Conservation (phyloP, 2,113 vertebrate species). For the Ammospiza caudacuta region DNA sequence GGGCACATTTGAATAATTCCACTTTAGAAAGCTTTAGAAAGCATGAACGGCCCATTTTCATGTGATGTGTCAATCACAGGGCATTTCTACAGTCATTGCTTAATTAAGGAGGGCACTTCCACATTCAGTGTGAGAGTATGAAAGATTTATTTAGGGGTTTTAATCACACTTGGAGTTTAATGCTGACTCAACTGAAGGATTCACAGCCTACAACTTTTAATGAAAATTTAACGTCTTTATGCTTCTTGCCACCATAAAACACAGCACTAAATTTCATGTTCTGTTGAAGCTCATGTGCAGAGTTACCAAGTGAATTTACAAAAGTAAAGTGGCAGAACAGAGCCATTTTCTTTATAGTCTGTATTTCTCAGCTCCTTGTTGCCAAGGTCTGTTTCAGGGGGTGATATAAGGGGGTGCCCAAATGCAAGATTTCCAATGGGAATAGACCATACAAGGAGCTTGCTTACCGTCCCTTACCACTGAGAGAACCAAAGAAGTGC, state of each 20-base stretch:
- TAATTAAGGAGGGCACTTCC: neutral
- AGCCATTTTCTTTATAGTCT: neutral
- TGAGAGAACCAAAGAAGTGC: neutral
- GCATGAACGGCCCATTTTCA: neutral
- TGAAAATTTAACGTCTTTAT: neutral
- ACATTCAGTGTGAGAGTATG: accelerated
- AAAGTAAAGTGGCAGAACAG: neutral
- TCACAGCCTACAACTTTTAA: neutral
- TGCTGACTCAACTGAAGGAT: neutral
- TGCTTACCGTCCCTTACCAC: neutral
- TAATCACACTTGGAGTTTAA: neutral
- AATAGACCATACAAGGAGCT: neutral
- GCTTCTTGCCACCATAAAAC: neutral
- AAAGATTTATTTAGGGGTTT: neutral
- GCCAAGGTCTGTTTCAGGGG: neutral
- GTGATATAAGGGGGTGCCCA: neutral
- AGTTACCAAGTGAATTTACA: neutral
- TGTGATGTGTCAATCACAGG: neutral
- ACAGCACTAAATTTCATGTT: neutral
- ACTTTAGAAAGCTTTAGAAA: neutral
- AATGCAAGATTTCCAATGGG: neutral
- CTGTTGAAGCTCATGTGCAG: neutral
- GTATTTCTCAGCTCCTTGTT: neutral
- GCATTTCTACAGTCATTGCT: neutral
- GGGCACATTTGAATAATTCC: neutral